Evolutionary conservation across 1,140 invertebrate genomes (phyloP), one percentile per base, ranked within the genome.

Genomic region (Drosophila neocordata): DNA sequence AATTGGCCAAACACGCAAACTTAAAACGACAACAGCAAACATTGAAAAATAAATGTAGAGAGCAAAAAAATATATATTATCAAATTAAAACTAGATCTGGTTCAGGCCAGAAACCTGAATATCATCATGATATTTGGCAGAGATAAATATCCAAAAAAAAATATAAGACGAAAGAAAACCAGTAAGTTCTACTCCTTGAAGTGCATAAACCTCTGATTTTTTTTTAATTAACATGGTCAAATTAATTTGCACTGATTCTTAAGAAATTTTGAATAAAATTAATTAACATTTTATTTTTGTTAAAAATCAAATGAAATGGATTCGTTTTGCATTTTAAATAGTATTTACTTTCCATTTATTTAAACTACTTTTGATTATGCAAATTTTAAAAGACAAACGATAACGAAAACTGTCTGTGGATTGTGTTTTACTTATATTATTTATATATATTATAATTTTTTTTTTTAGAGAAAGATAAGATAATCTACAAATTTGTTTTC

Each of bases 1-100:
- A 87, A 87, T 87, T 88, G 83, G 67, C 63, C 75, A 69, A 71
- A 67, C 82, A 87, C 82, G 82, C 82, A 88, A 85, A 15, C 53
- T 51, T 18, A 48, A 73, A 65, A 37, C 48, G 51, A 13, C 15
- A 52, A 20, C 18, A 52, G 48, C 48, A 52, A 52, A 52, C 18
- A 52, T 22, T 22, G 15, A 56, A 12, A 18, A 31, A 56, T 24
- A 31, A 6, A 31, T 31, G 6, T 31, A 6, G 6, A 31, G 5
- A 35, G 13, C 3, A 48, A 5, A 13, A 18, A 44, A 44, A 18
- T 8, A 53, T 60, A 37, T 61, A 67, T 61, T 12, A 71, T 37
- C 38, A 34, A 53, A 68, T 52, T 24, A 58, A 41, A 48, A 48
- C 7, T 48, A 48, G 41, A 48, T 48, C 41, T 48, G 41, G 41